These are phyloP conservation scores for Dasysyrphus tricinctus DNA, from an alignment of 2,888 invertebrate genomes.

Conservation along the genomic window DNA sequence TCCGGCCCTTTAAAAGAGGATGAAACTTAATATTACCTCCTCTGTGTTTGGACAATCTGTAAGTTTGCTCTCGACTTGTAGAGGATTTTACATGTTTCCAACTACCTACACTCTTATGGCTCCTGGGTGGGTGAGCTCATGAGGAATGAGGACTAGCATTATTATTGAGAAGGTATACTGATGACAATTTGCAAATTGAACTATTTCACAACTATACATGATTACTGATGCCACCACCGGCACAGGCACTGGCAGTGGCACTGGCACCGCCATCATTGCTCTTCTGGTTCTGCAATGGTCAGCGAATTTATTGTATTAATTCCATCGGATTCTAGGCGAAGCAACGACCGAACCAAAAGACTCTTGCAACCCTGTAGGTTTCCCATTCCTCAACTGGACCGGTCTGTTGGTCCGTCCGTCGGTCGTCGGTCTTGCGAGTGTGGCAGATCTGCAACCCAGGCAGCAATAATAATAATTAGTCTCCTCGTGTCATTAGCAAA, in stretches of 20 bases:
- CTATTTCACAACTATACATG: conserved; percentile 66
- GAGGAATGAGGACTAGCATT: conserved; percentile 2
- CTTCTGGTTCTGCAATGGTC: conserved; percentile 47
- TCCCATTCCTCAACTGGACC: conserved; percentile 50
- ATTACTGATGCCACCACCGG: conserved; percentile 24
- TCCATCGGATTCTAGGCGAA: conserved; percentile 62
- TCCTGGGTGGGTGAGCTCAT: conserved; percentile 57
- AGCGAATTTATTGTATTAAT: conserved; percentile 62
- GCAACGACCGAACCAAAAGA: conserved; percentile 47
- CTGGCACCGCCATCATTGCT: neutral
- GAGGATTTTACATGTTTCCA: conserved; percentile 44
- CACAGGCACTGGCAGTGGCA: neutral
- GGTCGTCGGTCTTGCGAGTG: neutral
- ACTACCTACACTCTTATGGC: conserved; percentile 26
- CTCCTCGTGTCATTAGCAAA: conserved; percentile 74
- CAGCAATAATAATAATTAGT: conserved; percentile 64
- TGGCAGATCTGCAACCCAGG: conserved; percentile 17
- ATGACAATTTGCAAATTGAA: conserved; percentile 73
- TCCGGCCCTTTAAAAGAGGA: conserved; percentile 8
- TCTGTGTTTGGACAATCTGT: conserved; percentile 35
- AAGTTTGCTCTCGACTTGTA: conserved; percentile 13
- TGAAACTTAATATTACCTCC: conserved; percentile 38
- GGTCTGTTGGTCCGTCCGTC: conserved; percentile 15
- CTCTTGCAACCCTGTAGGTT: conserved; percentile 66
- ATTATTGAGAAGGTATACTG: conserved; percentile 19